These are phyloP conservation scores for Sapayoa aenigma DNA, from an alignment of 2,113 vertebrate genomes.

Conservation along the genomic window DNA sequence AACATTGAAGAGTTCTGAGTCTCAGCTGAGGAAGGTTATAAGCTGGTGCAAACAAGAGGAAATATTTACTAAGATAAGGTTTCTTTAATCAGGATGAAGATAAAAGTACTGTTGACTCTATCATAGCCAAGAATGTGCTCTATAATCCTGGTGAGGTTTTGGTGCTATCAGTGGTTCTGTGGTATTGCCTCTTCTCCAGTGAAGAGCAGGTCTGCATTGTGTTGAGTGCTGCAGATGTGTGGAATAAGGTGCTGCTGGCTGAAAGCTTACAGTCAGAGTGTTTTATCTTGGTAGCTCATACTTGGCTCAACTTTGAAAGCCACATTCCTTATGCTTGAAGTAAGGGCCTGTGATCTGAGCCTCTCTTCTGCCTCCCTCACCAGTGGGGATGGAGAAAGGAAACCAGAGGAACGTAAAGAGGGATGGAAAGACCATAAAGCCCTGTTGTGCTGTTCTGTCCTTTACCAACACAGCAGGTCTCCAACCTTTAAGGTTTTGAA, in stretches of 20 bases:
- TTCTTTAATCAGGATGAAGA: not conserved
- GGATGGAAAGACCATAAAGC: not conserved
- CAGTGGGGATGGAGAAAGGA: not conserved
- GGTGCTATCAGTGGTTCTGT: not conserved
- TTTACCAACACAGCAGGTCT: not conserved
- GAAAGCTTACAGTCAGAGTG: not conserved
- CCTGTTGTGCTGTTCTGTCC: not conserved
- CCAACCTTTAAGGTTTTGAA: not conserved
- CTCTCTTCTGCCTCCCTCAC: not conserved
- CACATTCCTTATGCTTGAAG: not conserved
- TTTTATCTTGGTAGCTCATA: not conserved
- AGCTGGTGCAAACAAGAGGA: not conserved
- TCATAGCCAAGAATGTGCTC: not conserved
- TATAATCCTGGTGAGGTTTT: not conserved
- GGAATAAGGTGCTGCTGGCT: not conserved
- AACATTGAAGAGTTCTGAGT: not conserved
- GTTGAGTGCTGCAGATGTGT: not conserved
- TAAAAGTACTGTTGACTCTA: not conserved
- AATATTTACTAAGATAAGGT: not conserved
- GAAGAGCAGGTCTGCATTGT: not conserved
- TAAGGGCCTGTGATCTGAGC: not conserved
- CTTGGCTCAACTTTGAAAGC: not conserved
- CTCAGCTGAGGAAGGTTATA: not conserved
- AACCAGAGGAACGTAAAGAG: not conserved
- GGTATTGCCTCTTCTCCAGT: not conserved